Conservation (phyloP, 2,113 vertebrate genomes). For the Gavia stellata region DNA sequence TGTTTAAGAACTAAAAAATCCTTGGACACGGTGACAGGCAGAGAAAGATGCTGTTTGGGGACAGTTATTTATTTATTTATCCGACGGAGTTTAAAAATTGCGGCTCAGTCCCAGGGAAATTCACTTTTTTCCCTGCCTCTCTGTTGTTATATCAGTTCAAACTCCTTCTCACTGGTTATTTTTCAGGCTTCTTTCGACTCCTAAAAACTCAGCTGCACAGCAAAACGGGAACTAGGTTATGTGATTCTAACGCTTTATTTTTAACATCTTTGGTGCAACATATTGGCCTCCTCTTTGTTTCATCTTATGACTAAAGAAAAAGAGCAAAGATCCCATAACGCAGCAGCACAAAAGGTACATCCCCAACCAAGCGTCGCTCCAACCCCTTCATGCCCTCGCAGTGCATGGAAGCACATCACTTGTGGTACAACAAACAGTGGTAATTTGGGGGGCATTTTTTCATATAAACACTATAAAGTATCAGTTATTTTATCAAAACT, state of each 20-base stretch:
- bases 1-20: constrained; percentile 62
- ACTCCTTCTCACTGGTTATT: constrained; percentile 17
- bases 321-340: background rate
- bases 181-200: constrained; percentile 21
- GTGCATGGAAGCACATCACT: background rate
- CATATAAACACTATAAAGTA: background rate
- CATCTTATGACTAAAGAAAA: constrained; percentile 34
- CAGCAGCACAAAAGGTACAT: background rate
- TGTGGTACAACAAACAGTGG: background rate
- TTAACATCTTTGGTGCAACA: constrained; percentile 58
- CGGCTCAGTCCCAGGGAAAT: background rate
- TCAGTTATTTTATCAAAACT: background rate
- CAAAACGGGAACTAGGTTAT: constrained; percentile 42
- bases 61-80: constrained; percentile 17
- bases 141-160: background rate
- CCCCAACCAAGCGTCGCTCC: background rate
- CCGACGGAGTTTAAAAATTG: background rate
- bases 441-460: background rate
- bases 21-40: constrained; percentile 44
- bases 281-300: constrained; percentile 53
- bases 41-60: constrained; percentile 4
- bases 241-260: constrained; percentile 52
- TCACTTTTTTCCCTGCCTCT: background rate
- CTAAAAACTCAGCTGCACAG: background rate
- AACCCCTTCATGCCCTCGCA: background rate